A percentile compares a stretch with the other conserved stretches of the same genome.
Evolutionary conservation across 1,140 invertebrate species (phyloP).

Genomic region (Euwallacea fornicatus): DNA sequence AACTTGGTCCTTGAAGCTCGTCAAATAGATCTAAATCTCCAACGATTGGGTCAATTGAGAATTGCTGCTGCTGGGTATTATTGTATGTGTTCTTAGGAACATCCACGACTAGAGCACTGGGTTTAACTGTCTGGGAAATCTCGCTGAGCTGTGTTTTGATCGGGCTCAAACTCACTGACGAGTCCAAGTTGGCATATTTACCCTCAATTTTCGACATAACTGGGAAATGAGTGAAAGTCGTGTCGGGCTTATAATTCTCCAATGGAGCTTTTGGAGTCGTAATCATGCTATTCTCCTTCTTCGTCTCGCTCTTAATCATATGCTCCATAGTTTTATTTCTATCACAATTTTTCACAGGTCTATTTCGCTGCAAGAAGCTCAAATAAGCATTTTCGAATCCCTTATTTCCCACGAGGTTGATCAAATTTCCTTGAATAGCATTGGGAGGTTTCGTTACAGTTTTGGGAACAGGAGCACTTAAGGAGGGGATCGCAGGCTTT

Average conservation of each 20-base stretch:
- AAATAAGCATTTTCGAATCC: constrained; percentile 40
- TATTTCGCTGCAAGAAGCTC: constrained; percentile 24
- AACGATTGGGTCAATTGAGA: too few relatives aligned
- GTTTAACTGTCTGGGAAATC: constrained; percentile 2
- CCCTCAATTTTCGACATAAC: not conserved
- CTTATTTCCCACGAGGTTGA: not conserved
- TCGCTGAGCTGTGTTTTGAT: constrained; percentile 10
- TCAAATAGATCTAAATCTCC: constrained; percentile 16
- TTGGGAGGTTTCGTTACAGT: not conserved
- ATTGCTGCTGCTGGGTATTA: too few relatives aligned
- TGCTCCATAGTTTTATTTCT: not conserved
- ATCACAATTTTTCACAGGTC: not conserved
- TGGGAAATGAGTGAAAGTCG: too few relatives aligned
- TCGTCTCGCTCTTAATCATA: not conserved
- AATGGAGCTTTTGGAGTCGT: not conserved
- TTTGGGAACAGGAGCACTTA: not conserved
- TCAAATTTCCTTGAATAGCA: not conserved
- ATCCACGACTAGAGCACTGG: not conserved
- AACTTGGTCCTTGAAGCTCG: constrained; percentile 12
- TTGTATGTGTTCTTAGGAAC: too few relatives aligned
- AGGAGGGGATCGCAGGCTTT: not conserved
- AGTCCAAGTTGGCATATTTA: not conserved
- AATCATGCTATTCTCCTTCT: not conserved
- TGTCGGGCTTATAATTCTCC: too few relatives aligned
- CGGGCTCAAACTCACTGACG: constrained; percentile 10